Percentiles rank a stretch among this genome's conserved stretches.
These are phyloP conservation scores for Volucella bombylans DNA, from an alignment of 2,888 invertebrate genomes.

Conservation along the genomic window DNA sequence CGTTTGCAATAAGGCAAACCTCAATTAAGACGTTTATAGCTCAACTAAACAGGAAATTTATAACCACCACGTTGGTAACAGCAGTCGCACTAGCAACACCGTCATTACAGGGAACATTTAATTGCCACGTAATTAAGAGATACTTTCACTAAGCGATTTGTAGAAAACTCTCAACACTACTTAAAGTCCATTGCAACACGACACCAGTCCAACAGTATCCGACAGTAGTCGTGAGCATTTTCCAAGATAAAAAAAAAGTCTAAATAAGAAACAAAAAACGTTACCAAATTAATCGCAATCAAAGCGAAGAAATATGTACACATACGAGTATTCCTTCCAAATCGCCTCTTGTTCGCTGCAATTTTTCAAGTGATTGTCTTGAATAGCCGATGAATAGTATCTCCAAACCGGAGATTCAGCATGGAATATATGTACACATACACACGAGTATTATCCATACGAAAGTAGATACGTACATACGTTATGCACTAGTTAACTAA, in stretches of 20 bases:
- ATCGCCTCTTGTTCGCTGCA: constrained; percentile 41
- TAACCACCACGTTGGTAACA: too few relatives aligned
- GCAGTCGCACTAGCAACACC: too few relatives aligned
- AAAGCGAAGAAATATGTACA: constrained; percentile 15
- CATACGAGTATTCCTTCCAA: constrained; percentile 19
- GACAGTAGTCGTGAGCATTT: not conserved
- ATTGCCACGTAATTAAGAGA: constrained; percentile 3
- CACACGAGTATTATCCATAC: not conserved
- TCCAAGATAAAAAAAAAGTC: not conserved
- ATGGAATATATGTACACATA: too few relatives aligned
- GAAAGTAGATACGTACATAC: constrained; percentile 27
- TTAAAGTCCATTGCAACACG: constrained; percentile 1
- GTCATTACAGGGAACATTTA: not conserved
- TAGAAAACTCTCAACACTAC: not conserved
- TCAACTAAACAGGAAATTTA: too few relatives aligned
- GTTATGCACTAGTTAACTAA: constrained; percentile 70
- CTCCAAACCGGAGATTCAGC: too few relatives aligned
- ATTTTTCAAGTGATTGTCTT: constrained; percentile 56
- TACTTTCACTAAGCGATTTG: not conserved
- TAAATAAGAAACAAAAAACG: not conserved
- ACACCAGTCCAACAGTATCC: not conserved
- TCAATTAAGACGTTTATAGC: too few relatives aligned
- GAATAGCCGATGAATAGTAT: constrained; percentile 22
- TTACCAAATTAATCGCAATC: constrained; percentile 26
- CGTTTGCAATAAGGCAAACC: too few relatives aligned